Evolutionary conservation across 2,797 vertebrate species (phyloP).

Genomic region (Anabacerthia variegaticeps): DNA sequence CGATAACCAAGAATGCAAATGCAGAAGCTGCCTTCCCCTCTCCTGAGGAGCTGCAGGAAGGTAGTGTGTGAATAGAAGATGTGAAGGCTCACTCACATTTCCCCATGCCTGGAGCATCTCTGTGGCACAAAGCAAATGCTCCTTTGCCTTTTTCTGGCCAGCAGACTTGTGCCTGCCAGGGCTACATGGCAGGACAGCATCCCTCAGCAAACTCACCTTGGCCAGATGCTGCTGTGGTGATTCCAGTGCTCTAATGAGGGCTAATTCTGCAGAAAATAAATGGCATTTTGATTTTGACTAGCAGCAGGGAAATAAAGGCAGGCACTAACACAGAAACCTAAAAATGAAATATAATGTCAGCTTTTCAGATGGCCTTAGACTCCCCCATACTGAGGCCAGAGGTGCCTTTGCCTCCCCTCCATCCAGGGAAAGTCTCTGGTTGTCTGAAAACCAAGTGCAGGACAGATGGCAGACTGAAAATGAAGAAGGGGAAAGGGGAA

Average conservation of each 20-base stretch:
- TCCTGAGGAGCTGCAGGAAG: not conserved
- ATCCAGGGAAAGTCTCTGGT: not conserved
- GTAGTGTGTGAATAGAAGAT: not conserved
- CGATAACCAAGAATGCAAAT: rapidly evolving
- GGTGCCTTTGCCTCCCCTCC: not conserved
- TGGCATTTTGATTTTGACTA: not conserved
- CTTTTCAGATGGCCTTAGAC: not conserved
- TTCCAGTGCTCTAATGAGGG: not conserved
- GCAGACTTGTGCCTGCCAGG: not conserved
- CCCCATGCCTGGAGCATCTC: not conserved
- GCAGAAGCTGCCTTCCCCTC: not conserved
- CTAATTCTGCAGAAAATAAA: not conserved
- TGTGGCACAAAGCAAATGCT: not conserved
- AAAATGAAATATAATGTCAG: not conserved
- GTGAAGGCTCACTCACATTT: not conserved
- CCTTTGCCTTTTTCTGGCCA: not conserved
- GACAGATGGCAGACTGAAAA: not conserved
- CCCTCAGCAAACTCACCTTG: not conserved
- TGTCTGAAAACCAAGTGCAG: not conserved
- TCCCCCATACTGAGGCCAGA: not conserved
- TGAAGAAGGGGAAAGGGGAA: not conserved
- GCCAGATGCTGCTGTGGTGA: not conserved
- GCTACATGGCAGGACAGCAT: not conserved
- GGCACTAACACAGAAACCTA: not conserved
- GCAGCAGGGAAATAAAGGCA: not conserved